Conservation (phyloP, 2,888 invertebrate genomes). For the Drosophila phalerata region DNA sequence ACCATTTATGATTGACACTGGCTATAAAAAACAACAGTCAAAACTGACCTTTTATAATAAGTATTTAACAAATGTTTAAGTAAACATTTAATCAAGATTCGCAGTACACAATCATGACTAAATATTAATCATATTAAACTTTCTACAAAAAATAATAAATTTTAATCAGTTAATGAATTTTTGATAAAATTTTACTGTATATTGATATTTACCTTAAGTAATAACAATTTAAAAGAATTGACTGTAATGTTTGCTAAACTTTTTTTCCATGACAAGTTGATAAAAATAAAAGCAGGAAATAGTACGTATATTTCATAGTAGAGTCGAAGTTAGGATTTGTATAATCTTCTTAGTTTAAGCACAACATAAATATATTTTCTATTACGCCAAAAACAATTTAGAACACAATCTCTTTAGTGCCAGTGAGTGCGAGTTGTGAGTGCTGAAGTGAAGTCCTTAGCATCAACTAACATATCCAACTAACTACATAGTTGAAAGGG, state of each 20-base stretch:
- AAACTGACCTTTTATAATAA: too few species aligned
- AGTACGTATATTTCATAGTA: not conserved
- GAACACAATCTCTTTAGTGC: slow-evolving; percentile 59
- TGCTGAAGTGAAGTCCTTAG: slow-evolving; percentile 37
- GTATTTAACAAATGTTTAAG: too few species aligned
- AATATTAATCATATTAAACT: not conserved
- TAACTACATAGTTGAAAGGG: slow-evolving; percentile 15
- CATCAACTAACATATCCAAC: slow-evolving; percentile 43
- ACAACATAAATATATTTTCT: slow-evolving; percentile 56
- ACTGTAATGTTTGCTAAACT: not conserved
- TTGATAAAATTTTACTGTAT: not conserved
- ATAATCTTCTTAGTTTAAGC: not conserved
- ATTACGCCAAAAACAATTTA: slow-evolving; percentile 60
- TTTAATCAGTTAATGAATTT: not conserved
- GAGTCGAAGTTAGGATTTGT: not conserved
- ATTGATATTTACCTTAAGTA: not conserved
- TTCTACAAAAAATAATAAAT: not conserved
- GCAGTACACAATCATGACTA: not conserved
- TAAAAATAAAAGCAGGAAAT: not conserved
- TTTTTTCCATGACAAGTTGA: not conserved
- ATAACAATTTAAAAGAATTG: not conserved
- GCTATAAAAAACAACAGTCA: too few species aligned
- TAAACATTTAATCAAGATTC: not conserved
- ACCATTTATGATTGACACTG: too few species aligned
- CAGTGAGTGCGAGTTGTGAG: slow-evolving; percentile 27